Evolutionary conservation across 92 coral and sea anemone genomes (phyloP), one percentile per base, ranked within the genome.

Genomic region (Ricordea florida): DNA sequence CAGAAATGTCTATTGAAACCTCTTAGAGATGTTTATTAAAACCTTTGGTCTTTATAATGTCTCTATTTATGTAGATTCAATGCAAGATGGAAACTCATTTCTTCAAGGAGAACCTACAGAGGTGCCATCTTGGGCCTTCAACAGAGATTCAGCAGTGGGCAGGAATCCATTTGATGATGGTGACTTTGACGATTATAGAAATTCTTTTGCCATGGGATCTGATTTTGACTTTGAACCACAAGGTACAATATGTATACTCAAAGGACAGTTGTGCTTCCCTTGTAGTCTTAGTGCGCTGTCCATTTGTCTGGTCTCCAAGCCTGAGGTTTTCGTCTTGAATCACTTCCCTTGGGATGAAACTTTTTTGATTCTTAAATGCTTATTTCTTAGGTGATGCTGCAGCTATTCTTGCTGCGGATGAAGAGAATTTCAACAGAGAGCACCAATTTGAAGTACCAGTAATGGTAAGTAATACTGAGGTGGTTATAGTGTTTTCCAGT

Each of bases 381-480:
- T n/a, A n/a, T 61, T 33, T 2, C 44, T 15, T 15, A 88, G 98
- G 88, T 25, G 91, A 92, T 71, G 87, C 96, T 37, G 87, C 66
- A 34, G 93, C 81, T 28, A 69, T 84, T 21, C 33, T 94, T 50
- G 93, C 86, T 27, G 88, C 89, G 5, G 98, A 92, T 68, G 98
- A 94, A 62, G 81, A 91, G 57, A 55, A 61, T 38, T 94, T 88
- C 78, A 65, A 84, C 59, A 85, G 73, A 58, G 93, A 81, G 32
- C 98, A 94, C 57, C 78, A 80, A 38, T 82, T 94, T 75, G 98
- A 94, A 63, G 67, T 76, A 29, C 85, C 87, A 47, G 97, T 93
- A 69, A n/a, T n/a, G n/a, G n/a, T n/a, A n/a, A n/a, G n/a, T n/a
- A n/a, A n/a, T n/a, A n/a, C n/a, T n/a, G n/a, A n/a, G n/a, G n/a